A percentile compares a stretch with the other conserved stretches of the same genome.
Conservation (phyloP, 92 coral and sea anemone species). For the Phymanthus crucifer region DNA sequence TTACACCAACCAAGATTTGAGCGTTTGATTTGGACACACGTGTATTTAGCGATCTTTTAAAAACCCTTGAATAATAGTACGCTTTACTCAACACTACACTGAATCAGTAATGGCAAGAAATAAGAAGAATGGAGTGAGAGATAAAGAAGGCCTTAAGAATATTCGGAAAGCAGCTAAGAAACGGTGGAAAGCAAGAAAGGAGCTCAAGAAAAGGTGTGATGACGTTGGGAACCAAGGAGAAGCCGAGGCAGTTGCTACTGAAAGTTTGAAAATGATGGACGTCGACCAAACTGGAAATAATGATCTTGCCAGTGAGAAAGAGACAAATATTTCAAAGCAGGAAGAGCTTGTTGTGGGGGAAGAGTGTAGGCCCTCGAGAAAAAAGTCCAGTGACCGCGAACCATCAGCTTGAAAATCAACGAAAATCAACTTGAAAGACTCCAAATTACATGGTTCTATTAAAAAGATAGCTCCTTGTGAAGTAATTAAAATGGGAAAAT, state of each 20-base stretch:
- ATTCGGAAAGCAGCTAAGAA: conserved; percentile 16
- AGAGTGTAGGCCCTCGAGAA: background rate
- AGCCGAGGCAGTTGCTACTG: background rate
- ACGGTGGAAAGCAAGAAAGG: conserved; percentile 15
- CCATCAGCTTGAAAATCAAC: background rate
- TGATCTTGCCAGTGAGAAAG: background rate
- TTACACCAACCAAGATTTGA: conserved; percentile 13
- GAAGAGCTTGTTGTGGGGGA: background rate
- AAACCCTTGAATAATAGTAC: background rate
- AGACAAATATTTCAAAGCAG: background rate
- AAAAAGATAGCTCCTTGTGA: conserved; percentile 13
- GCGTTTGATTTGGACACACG: background rate
- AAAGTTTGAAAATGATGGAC: background rate
- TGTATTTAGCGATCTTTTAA: background rate
- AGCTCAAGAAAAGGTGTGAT: background rate
- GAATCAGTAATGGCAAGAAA: conserved; percentile 11
- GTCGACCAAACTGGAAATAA: background rate
- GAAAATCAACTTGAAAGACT: background rate
- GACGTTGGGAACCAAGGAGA: background rate
- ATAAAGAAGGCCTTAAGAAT: background rate
- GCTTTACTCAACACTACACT: conserved; percentile 3
- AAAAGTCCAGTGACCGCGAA: background rate
- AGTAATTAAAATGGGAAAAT: background rate
- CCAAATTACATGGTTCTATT: background rate
- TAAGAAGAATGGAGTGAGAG: background rate